Conservation (phyloP, 2,888 invertebrate species). For the Phymatocera aterrima region DNA sequence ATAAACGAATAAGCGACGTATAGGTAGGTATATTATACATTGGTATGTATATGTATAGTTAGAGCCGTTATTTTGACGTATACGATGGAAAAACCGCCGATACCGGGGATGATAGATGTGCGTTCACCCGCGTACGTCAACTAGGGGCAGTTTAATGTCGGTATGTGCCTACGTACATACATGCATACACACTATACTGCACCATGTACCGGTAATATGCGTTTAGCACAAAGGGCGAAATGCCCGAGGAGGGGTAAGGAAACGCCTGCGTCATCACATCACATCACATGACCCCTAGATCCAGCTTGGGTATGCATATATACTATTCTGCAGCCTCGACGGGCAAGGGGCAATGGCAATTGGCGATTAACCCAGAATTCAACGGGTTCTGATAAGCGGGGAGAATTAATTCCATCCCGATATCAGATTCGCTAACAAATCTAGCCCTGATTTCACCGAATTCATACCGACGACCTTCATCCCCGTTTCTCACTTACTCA, state of each 20-base stretch:
- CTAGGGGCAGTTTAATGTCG: not conserved
- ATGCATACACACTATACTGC: too few species aligned
- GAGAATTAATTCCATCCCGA: not conserved
- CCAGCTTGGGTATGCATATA: too few species aligned
- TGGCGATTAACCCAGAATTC: not conserved
- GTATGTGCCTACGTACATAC: too few species aligned
- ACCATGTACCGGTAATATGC: too few species aligned
- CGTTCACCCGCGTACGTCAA: not conserved
- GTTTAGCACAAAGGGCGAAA: too few species aligned
- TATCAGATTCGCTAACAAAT: not conserved
- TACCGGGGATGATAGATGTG: constrained; percentile 19
- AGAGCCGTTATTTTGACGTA: too few species aligned
- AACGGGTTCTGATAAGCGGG: constrained; percentile 1
- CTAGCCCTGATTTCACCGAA: not conserved
- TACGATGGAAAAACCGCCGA: constrained; percentile 6
- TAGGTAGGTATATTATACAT: too few species aligned
- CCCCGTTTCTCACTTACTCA: not conserved
- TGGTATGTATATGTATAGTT: not conserved
- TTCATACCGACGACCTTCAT: not conserved
- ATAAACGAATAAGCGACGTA: not conserved
- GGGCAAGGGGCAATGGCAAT: constrained; percentile 16
- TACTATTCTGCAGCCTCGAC: too few species aligned
- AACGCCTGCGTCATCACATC: not conserved
- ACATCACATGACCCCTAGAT: not conserved
- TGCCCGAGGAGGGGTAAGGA: not conserved